Evolutionary conservation across 2,113 vertebrate species (phyloP).

Genomic region (Eira barbara): DNA sequence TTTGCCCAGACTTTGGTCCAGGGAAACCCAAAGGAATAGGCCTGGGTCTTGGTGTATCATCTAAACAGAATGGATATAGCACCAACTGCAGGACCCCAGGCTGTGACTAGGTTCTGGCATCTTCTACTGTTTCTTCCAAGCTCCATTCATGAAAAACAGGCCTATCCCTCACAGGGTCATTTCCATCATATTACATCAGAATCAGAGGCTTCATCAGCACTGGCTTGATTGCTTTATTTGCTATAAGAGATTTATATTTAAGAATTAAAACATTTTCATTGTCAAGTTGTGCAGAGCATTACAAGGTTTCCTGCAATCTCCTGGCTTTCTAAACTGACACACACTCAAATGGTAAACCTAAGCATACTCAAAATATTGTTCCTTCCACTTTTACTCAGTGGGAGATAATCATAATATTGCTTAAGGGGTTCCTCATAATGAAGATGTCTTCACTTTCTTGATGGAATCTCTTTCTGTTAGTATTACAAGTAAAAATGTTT

Average conservation of each 20-base stretch:
- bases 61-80: not conserved
- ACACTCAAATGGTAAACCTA: not conserved
- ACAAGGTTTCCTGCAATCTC: not conserved
- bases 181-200: not conserved
- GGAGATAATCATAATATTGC: not conserved
- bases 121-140: not conserved
- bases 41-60: not conserved
- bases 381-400: not conserved
- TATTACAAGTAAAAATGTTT: not conserved
- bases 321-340: not conserved
- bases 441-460: not conserved
- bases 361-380: not conserved
- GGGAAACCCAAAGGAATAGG: not conserved
- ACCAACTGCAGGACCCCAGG: not conserved
- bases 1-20: slow-evolving; percentile 44
- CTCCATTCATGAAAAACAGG: not conserved
- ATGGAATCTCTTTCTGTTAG: not conserved
- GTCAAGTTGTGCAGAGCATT: not conserved
- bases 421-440: not conserved
- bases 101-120: not conserved
- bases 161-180: not conserved
- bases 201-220: not conserved
- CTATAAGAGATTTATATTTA: not conserved
- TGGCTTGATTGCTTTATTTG: not conserved
- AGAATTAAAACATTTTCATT: not conserved